Percentiles rank a stretch among this genome's conserved stretches.
These are phyloP conservation scores for Circaetus gallicus DNA, from an alignment of 2,113 vertebrate genomes.

Conservation along the genomic window DNA sequence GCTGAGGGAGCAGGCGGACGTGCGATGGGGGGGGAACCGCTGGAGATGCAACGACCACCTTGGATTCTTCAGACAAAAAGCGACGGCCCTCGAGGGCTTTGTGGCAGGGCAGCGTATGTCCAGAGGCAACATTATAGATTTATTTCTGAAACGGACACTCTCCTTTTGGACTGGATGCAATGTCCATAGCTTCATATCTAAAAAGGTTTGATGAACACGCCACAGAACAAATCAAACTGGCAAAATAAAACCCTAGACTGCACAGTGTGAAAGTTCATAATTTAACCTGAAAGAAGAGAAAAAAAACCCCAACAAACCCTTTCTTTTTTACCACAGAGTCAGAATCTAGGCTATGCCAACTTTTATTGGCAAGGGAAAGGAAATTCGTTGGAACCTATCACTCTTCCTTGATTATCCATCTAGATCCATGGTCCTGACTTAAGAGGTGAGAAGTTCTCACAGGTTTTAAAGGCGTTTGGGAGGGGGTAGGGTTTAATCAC, in stretches of 20 bases:
- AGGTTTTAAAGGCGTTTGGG: not conserved
- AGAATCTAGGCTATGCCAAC: not conserved
- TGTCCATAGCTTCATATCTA: not conserved
- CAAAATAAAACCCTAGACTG: not conserved
- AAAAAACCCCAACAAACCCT: not conserved
- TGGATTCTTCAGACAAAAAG: not conserved
- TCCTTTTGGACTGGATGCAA: not conserved
- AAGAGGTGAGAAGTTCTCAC: not conserved
- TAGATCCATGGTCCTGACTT: not conserved
- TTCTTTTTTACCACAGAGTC: not conserved
- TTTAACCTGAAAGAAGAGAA: not conserved
- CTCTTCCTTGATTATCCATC: not conserved
- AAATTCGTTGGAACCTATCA: not conserved
- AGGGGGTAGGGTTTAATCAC: not conserved
- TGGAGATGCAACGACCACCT: accelerated
- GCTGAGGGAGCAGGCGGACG: not conserved
- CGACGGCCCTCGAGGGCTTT: not conserved
- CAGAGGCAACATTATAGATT: not conserved
- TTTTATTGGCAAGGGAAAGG: not conserved
- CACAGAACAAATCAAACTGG: not conserved
- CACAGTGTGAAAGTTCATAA: not conserved
- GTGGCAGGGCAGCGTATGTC: accelerated
- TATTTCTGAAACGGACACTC: not conserved
- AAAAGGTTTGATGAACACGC: not conserved
- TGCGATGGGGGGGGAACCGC: not conserved